Conservation (phyloP, 2,888 invertebrate species). For the Crepidodera aurea region DNA sequence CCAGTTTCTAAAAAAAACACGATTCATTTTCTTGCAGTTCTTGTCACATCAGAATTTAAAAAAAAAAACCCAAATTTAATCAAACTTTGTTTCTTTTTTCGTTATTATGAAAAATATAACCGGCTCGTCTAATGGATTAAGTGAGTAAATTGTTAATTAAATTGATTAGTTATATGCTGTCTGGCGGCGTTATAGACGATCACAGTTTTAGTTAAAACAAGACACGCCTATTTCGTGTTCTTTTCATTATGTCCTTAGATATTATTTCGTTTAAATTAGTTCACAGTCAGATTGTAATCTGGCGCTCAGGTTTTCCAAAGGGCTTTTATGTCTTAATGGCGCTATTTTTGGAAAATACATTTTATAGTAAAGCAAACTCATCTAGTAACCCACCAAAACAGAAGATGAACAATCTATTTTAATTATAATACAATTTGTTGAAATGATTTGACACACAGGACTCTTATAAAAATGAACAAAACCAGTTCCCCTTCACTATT, state of each 20-base stretch:
- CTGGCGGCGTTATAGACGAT: constrained; percentile 7
- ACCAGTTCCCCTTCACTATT: too few relatives aligned
- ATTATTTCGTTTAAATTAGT: constrained; percentile 19
- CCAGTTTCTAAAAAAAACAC: too few relatives aligned
- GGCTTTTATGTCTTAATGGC: too few relatives aligned
- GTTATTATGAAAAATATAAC: neutral
- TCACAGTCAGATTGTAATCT: constrained; percentile 13
- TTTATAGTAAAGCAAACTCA: too few relatives aligned
- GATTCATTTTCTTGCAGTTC: too few relatives aligned
- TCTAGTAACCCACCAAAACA: too few relatives aligned
- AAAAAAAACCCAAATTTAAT: neutral
- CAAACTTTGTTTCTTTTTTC: neutral
- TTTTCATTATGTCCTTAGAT: constrained; percentile 11
- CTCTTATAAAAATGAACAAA: neutral
- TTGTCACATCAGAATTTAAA: too few relatives aligned
- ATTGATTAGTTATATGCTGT: constrained; percentile 11
- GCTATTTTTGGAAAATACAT: too few relatives aligned
- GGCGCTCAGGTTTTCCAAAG: neutral
- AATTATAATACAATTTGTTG: too few relatives aligned
- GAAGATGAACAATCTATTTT: too few relatives aligned
- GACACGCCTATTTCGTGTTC: constrained; percentile 20
- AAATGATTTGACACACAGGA: too few relatives aligned
- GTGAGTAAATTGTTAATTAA: constrained; percentile 16
- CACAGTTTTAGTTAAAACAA: constrained; percentile 9
- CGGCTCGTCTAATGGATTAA: neutral